These are phyloP conservation scores for Xenotilapia leptura DNA, from an alignment of 2,113 vertebrate genomes.

Conservation along the genomic window DNA sequence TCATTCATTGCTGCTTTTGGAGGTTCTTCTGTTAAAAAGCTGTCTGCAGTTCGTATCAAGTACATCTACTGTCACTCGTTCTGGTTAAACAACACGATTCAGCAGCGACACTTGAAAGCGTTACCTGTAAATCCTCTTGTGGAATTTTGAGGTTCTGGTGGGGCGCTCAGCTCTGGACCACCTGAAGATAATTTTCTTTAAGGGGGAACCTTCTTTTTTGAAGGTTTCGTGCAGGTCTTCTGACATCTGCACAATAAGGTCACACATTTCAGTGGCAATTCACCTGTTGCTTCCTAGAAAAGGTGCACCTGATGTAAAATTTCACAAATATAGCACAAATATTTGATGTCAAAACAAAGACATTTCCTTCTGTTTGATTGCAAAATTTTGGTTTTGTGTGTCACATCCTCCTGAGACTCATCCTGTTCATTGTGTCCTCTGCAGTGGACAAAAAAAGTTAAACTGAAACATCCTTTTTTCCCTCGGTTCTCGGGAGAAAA, in stretches of 20 bases:
- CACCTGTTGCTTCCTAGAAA: not conserved
- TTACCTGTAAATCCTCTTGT: not conserved
- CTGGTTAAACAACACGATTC: not conserved
- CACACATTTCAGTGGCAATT: not conserved
- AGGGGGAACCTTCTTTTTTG: no score
- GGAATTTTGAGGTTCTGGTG: not conserved
- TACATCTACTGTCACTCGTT: not conserved
- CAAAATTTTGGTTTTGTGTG: not conserved
- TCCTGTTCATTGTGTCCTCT: not conserved
- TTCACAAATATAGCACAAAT: not conserved
- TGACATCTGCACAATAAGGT: not conserved
- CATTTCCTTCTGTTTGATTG: not conserved
- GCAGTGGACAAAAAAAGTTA: not conserved
- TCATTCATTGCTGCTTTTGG: not conserved
- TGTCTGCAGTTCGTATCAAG: not conserved
- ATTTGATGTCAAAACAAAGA: not conserved
- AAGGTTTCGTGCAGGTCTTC: not conserved
- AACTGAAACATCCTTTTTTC: rapidly evolving
- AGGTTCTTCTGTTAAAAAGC: not conserved
- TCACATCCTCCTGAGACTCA: not conserved
- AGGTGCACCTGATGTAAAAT: not conserved
- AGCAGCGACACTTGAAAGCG: not conserved
- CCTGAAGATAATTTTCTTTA: no score
- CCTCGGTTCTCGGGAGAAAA: rapidly evolving
- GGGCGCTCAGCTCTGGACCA: not conserved